Evolutionary conservation across 2,797 vertebrate genomes (phyloP).

Genomic region (Gila robusta): DNA sequence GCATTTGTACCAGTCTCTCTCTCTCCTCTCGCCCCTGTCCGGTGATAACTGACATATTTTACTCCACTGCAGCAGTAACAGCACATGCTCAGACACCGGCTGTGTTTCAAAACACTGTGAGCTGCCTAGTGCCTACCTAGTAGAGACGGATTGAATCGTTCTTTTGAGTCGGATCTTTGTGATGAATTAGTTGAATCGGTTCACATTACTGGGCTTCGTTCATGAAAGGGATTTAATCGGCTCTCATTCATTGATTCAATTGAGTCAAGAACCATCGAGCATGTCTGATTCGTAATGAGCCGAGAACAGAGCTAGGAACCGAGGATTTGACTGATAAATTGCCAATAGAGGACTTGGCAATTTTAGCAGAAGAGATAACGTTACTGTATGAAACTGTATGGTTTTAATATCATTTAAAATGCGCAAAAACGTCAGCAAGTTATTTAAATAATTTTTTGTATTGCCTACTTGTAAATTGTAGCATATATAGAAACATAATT

Average conservation of each 20-base stretch:
- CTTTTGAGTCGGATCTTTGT: not conserved
- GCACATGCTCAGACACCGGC: constrained; percentile 76
- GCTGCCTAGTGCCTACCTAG: constrained; percentile 60
- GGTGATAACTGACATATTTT: constrained; percentile 78
- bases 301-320: not conserved
- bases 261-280: not conserved
- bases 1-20: not conserved
- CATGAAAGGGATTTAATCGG: not conserved
- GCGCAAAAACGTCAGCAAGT: not conserved
- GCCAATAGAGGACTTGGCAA: not conserved
- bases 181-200: not conserved
- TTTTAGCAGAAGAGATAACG: not conserved
- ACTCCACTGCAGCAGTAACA: constrained; percentile 76
- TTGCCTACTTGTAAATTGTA: not conserved
- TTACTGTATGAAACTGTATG: not conserved
- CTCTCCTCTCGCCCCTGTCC: constrained; percentile 66
- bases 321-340: not conserved
- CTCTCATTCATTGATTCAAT: not conserved
- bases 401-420: not conserved
- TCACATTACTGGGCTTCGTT: not conserved
- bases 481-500: not conserved
- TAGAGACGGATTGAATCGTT: constrained; percentile 65
- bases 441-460: not conserved
- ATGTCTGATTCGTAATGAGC: not conserved
- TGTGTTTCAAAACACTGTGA: constrained; percentile 57